phyloP scores from a whole-genome alignment of 2,888 invertebrate genomes.

The Odontothrips loti region DNA sequence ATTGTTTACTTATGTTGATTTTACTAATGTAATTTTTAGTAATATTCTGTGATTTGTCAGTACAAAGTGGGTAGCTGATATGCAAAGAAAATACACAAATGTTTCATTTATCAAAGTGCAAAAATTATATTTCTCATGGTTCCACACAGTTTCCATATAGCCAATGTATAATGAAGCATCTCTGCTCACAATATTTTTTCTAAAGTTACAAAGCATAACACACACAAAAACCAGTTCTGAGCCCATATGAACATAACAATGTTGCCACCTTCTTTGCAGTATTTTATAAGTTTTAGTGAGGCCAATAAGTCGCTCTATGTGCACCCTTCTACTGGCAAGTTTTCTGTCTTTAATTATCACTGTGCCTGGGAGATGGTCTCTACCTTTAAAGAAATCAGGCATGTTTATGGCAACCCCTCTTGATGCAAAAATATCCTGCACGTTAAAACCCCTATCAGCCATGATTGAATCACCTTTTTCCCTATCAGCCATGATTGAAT shows the following conservation, averaged over 20 bases:
- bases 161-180: neutral
- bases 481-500: too few species aligned
- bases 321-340: neutral
- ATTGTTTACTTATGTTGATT: neutral
- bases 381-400: too few species aligned
- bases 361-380: neutral
- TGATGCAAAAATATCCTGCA: neutral
- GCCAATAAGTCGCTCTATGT: neutral
- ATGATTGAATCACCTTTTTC: neutral
- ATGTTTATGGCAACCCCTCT: neutral
- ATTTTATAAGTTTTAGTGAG: neutral
- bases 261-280: neutral
- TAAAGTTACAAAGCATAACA: neutral
- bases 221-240: neutral
- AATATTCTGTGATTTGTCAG: too few species aligned
- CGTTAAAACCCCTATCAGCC: neutral
- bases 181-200: neutral
- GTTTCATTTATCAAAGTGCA: neutral
- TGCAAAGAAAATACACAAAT: neutral
- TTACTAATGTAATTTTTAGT: neutral
- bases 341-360: neutral
- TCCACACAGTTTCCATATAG: neutral
- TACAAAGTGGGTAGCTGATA: too few species aligned
- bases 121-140: neutral
- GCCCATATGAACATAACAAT: neutral